A percentile compares a stretch with the other conserved stretches of the same genome.
These are phyloP conservation scores for Mionectes macconnelli DNA, from an alignment of 2,113 vertebrate genomes.

Conservation along the genomic window DNA sequence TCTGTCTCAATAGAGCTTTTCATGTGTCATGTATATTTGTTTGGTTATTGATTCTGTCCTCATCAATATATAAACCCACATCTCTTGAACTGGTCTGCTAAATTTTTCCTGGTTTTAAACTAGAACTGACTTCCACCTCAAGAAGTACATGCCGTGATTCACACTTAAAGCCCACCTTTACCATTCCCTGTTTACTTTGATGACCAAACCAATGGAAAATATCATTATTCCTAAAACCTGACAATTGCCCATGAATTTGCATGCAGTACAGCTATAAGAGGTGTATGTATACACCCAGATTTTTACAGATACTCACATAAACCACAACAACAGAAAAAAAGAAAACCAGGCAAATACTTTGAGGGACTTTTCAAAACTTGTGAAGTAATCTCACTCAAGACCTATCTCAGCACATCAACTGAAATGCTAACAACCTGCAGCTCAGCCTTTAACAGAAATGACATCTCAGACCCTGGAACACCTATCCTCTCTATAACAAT, in stretches of 20 bases:
- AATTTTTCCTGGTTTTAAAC: background rate
- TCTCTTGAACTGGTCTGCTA: background rate
- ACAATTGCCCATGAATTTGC: background rate
- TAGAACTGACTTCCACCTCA: background rate
- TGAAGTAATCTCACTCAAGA: background rate
- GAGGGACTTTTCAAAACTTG: background rate
- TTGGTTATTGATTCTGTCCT: background rate
- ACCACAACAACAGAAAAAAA: background rate
- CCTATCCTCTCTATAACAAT: background rate
- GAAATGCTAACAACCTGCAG: background rate
- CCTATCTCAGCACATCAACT: background rate
- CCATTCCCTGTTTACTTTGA: background rate
- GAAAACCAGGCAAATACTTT: background rate
- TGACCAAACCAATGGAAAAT: background rate
- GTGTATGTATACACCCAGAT: fast-evolving
- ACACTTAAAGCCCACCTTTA: background rate
- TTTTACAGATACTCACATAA: background rate
- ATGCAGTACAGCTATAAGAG: background rate
- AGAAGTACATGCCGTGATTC: fast-evolving
- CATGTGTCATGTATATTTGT: background rate
- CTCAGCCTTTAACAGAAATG: background rate
- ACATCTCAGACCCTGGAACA: background rate
- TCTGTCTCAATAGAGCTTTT: background rate
- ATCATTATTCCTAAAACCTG: background rate
- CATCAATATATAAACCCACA: background rate